phyloP scores from a whole-genome alignment of 1,140 invertebrate species.

The Medauroidea extradentata region DNA sequence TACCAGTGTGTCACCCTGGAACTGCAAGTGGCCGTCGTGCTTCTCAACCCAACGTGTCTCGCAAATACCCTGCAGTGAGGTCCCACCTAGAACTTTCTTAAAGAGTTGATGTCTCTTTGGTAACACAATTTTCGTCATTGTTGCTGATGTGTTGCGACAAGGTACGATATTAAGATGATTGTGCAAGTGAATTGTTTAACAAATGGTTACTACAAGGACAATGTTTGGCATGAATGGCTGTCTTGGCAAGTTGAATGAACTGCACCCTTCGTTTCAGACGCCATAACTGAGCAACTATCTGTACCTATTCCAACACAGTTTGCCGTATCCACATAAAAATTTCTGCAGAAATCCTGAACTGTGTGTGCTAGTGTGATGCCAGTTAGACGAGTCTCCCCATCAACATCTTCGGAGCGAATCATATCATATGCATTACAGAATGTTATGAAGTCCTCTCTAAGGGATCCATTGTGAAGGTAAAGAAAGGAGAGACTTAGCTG shows the following conservation, averaged over 20 bases:
- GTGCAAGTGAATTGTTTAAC: slow-evolving; percentile 26
- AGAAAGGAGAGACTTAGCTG: slow-evolving; percentile 27
- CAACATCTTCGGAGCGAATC: slow-evolving; percentile 10
- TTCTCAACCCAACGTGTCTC: slow-evolving; percentile 25
- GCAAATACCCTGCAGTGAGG: slow-evolving; percentile 18
- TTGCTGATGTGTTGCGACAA: slow-evolving; percentile 22
- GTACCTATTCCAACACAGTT: slow-evolving; percentile 17
- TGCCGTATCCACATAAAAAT: slow-evolving; percentile 21
- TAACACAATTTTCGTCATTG: slow-evolving; percentile 24
- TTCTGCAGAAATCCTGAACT: slow-evolving; percentile 18
- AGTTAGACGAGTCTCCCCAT: slow-evolving; percentile 18
- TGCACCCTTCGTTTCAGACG: slow-evolving; percentile 17
- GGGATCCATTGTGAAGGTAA: slow-evolving; percentile 15
- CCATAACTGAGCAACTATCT: slow-evolving; percentile 24
- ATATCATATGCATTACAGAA: slow-evolving; percentile 25
- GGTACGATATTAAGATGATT: slow-evolving; percentile 15
- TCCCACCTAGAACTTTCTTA: slow-evolving; percentile 5
- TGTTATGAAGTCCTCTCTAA: slow-evolving; percentile 30
- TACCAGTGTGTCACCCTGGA: slow-evolving; percentile 19
- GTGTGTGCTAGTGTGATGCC: slow-evolving; percentile 20
- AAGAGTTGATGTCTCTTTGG: slow-evolving; percentile 17
- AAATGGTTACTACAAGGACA: slow-evolving; percentile 27
- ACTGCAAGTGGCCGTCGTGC: slow-evolving; percentile 25
- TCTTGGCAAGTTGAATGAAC: slow-evolving; percentile 18
- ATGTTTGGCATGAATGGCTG: slow-evolving; percentile 21